These are phyloP conservation scores for Sipha flava DNA, from an alignment of 1,140 invertebrate species.

Conservation along the genomic window DNA sequence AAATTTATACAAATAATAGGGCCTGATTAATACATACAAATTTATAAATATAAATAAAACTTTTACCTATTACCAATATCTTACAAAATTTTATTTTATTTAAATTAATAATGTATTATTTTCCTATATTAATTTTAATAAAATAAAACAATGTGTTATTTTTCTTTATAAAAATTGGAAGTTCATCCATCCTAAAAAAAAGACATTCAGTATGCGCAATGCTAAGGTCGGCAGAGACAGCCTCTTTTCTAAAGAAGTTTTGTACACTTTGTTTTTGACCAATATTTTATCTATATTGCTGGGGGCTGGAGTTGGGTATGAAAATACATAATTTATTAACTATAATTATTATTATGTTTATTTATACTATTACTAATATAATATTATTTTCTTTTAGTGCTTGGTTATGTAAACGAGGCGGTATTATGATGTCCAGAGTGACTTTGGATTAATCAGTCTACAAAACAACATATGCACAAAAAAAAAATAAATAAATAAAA, in stretches of 20 bases:
- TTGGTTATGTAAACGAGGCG: constrained; percentile 13
- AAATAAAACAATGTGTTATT: not conserved
- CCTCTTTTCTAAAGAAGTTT: constrained; percentile 78
- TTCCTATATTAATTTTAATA: too few relatives aligned
- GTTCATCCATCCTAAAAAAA: constrained; percentile 60
- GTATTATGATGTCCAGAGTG: constrained; percentile 19
- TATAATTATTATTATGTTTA: not conserved
- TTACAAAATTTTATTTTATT: too few relatives aligned
- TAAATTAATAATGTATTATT: too few relatives aligned
- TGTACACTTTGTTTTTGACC: constrained; percentile 81
- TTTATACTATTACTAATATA: not conserved
- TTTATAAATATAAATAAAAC: too few relatives aligned
- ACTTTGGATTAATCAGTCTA: not conserved
- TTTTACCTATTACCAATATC: too few relatives aligned
- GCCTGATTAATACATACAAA: too few relatives aligned
- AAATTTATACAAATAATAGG: too few relatives aligned
- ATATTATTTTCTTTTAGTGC: not conserved
- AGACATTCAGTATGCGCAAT: constrained; percentile 65
- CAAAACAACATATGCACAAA: not conserved
- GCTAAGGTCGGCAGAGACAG: constrained; percentile 69
- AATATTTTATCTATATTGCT: constrained; percentile 81
- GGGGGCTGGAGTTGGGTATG: constrained; percentile 82
- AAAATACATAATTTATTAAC: not conserved
- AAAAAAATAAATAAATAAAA: not conserved
- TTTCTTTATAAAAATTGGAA: constrained; percentile 61